Conservation (phyloP, 1,140 invertebrate species). For the Lepidostoma basale region DNA sequence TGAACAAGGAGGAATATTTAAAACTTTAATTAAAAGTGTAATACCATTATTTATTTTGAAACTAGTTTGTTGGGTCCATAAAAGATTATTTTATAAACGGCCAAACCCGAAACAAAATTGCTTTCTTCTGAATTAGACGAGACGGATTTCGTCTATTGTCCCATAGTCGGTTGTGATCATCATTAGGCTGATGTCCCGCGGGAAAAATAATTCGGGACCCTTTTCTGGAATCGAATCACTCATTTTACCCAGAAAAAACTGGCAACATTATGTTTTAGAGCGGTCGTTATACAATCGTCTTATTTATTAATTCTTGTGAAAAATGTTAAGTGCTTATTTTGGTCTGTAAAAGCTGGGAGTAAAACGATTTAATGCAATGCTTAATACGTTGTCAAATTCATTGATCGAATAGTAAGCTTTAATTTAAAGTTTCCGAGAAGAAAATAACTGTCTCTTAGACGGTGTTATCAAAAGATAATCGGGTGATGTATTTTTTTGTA, state of each 20-base stretch:
- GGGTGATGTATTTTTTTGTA: too few species aligned
- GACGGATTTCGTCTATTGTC: slow-evolving; percentile 25
- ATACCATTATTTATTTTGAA: neutral
- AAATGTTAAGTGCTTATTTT: too few species aligned
- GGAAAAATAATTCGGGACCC: slow-evolving; percentile 31
- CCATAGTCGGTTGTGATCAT: slow-evolving; percentile 15
- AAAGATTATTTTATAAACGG: neutral
- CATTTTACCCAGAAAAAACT: slow-evolving; percentile 12
- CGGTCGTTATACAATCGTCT: neutral
- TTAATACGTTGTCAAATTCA: too few species aligned
- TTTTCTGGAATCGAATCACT: slow-evolving; percentile 4
- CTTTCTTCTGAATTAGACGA: neutral
- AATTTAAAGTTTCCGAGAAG: too few species aligned
- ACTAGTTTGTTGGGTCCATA: neutral
- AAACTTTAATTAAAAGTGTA: slow-evolving; percentile 18
- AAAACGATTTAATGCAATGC: too few species aligned
- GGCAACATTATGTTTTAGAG: neutral
- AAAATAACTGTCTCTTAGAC: too few species aligned
- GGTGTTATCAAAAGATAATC: too few species aligned
- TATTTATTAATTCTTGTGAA: neutral
- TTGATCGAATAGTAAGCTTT: too few species aligned
- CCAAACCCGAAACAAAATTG: neutral
- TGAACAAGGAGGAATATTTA: slow-evolving; percentile 17
- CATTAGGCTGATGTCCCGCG: slow-evolving; percentile 28
- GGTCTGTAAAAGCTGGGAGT: too few species aligned